Percentiles rank a stretch among this genome's conserved stretches.
Evolutionary conservation across 2,113 vertebrate genomes (phyloP).

Genomic region (Pollimyrus isidori): DNA sequence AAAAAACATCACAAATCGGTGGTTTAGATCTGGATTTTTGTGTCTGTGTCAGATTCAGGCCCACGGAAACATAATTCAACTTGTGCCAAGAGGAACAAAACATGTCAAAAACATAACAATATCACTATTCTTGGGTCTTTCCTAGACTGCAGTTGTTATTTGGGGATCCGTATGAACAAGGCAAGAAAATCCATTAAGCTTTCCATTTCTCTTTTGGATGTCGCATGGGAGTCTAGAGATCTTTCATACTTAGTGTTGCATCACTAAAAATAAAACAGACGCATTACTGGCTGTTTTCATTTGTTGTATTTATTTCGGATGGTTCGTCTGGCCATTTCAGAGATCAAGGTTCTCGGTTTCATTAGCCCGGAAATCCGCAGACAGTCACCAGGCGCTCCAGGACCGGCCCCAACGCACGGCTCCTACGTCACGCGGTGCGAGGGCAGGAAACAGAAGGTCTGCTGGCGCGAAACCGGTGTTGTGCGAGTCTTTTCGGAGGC

Average conservation of each 20-base stretch:
- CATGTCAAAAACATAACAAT: neutral
- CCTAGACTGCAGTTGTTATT: neutral
- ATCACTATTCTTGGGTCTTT: neutral
- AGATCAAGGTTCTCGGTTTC: neutral
- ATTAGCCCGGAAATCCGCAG: neutral
- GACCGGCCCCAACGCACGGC: neutral
- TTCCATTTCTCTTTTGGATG: neutral
- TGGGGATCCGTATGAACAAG: neutral
- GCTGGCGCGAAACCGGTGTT: neutral
- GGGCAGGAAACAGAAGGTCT: neutral
- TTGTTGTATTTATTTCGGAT: neutral
- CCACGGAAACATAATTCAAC: neutral
- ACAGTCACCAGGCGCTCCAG: neutral
- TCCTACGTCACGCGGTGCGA: neutral
- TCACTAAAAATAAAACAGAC: neutral
- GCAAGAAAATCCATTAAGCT: neutral
- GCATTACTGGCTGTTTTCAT: neutral
- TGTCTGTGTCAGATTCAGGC: neutral
- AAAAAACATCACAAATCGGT: neutral
- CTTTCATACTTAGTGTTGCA: neutral
- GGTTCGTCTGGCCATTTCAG: neutral
- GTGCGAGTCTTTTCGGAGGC: neutral
- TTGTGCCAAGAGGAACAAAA: neutral
- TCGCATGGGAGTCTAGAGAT: neutral
- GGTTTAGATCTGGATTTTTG: neutral